Base-by-base conservation (phyloP, 1,140 invertebrate species). In the Drosophila funebris region DNA sequence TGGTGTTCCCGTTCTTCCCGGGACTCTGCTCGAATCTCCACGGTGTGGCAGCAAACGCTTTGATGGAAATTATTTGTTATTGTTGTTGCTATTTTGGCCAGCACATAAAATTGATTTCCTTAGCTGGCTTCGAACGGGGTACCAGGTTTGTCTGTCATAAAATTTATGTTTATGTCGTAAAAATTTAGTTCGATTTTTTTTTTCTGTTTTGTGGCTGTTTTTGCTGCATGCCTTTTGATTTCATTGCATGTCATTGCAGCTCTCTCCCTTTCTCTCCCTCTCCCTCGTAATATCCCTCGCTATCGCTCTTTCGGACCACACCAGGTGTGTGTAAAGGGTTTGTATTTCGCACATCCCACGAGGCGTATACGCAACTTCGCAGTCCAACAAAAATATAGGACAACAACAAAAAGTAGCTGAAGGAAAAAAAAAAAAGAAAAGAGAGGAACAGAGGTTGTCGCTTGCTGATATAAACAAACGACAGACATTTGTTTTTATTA, bases 401-500 rank as follows among this genome's bases (percentile, higher is more conserved):
- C 22, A 11, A 14, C 14, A 14, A 16, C 13, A 27, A 2, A 50
- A 27, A 52, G 18, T n/a, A 31, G 39, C 33, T 36, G 22, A 1
- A 46, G 27, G 16, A n/a, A 8, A 41, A 20, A 36, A 36, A 33
- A n/a, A 7, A 20, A 52, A 9, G 9, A n/a, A 44, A 5, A 37
- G 29, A 16, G 20, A 14, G 36, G 24, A 48, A 61, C 13, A 41
- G 44, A 69, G 66, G 52, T 83, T 88, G 84, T 88, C 78, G 84
- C 87, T 73, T 36, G 50, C 73, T 91, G 90, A 91, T 91, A 91
- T 88, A 91, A 91, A 91, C 90, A 91, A 91, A 91, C 90, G 90
- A 90, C 90, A 74, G 79, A 91, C 90, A 91, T 91, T 91, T 91
- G 83, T 91, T 91, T 91, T 91, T 91, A 91, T 91, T 91, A 91